Conservation (phyloP, 1,140 invertebrate genomes). For the Macrocentrus cingulum region DNA sequence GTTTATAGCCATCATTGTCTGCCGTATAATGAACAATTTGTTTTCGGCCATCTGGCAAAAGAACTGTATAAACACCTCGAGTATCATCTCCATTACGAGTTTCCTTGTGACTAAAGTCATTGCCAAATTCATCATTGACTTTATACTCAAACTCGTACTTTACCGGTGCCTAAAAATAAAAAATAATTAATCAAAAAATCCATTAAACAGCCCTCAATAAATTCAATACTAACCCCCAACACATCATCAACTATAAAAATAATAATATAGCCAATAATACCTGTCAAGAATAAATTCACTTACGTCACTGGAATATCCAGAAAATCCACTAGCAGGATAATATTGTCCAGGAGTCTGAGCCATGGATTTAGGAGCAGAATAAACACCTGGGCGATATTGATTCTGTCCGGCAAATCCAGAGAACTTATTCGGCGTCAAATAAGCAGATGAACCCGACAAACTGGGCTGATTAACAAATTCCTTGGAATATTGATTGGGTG, state of each 20-base stretch:
- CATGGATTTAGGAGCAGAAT: neutral
- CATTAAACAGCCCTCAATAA: no score
- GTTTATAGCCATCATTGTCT: conserved; percentile 75
- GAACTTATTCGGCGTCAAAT: conserved; percentile 22
- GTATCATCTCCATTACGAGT: conserved; percentile 67
- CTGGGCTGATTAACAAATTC: conserved; percentile 11
- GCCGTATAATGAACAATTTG: conserved; percentile 79
- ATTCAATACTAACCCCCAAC: no score
- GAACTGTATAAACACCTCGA: conserved; percentile 71
- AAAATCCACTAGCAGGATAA: conserved; percentile 12
- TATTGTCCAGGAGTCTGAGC: conserved; percentile 19
- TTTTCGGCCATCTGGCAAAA: conserved; percentile 75
- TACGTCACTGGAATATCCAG: conserved; percentile 14
- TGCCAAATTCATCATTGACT: conserved; percentile 71
- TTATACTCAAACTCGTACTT: conserved; percentile 76
- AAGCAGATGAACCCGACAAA: conserved; percentile 15
- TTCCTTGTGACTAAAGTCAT: conserved; percentile 74
- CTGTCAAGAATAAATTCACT: no score
- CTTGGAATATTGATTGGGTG: conserved; percentile 25
- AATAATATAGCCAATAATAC: no score
- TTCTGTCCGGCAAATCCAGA: conserved; percentile 10
- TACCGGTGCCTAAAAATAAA: conserved; percentile 61
- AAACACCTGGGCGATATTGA: conserved; percentile 11
- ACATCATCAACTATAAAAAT: no score
- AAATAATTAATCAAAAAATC: no score